A percentile compares a stretch with the other conserved stretches of the same genome.
Conservation (phyloP, 2,888 invertebrate species). For the Ditylenchus weischeri region DNA sequence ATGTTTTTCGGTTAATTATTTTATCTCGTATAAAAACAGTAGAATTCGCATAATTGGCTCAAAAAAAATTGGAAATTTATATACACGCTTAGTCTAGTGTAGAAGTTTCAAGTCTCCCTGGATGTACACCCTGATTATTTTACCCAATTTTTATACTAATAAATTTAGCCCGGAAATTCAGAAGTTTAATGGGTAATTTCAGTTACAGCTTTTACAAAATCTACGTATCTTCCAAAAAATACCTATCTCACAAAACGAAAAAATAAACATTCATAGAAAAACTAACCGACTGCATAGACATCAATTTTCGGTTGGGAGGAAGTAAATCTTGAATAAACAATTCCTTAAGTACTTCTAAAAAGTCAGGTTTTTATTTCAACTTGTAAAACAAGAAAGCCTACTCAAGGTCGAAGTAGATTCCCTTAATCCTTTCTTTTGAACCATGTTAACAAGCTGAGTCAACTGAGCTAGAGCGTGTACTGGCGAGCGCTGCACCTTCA, state of each 20-base stretch:
- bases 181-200: no score
- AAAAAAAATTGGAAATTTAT: no score
- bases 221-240: background rate
- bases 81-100: no score
- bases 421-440: slow-evolving; percentile 75
- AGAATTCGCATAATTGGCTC: no score
- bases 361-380: background rate
- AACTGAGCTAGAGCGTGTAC: slow-evolving; percentile 74
- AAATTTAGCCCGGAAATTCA: no score
- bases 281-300: slow-evolving; percentile 66
- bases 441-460: slow-evolving; percentile 72
- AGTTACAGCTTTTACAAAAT: no score
- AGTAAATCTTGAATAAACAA: slow-evolving; percentile 70
- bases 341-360: slow-evolving; percentile 74
- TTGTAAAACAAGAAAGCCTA: slow-evolving; percentile 43
- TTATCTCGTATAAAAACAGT: no score
- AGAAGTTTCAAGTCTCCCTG: no score
- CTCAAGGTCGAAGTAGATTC: slow-evolving; percentile 66
- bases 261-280: slow-evolving; percentile 12
- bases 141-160: no score
- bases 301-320: slow-evolving; percentile 69
- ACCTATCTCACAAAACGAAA: no score
- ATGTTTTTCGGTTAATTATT: no score
- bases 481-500: slow-evolving; percentile 78
- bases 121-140: no score